A percentile compares a stretch with the other conserved stretches of the same genome.
These are phyloP conservation scores for Ageneiosus marmoratus DNA, from an alignment of 2,113 vertebrate genomes.

Conservation along the genomic window DNA sequence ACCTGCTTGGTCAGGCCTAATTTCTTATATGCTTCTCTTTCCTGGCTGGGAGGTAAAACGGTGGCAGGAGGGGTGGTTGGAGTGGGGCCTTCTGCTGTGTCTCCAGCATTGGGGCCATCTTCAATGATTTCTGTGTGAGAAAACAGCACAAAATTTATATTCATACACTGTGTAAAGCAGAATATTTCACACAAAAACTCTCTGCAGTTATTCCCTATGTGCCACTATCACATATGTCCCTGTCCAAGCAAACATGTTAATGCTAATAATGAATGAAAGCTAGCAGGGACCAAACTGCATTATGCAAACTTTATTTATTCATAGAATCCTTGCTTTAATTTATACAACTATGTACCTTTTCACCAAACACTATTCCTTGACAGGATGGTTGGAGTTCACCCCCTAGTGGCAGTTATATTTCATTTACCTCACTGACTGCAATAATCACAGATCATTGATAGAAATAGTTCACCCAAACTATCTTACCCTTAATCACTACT, in stretches of 20 bases:
- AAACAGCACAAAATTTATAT: conserved; percentile 11
- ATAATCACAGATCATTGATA: no score
- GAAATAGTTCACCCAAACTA: not conserved
- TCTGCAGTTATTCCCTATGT: not conserved
- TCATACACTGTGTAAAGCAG: not conserved
- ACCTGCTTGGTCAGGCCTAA: conserved; percentile 91
- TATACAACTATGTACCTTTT: not conserved
- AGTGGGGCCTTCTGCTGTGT: conserved; percentile 70
- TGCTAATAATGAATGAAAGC: not conserved
- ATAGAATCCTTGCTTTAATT: not conserved
- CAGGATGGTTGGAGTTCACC: not conserved
- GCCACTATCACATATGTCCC: not conserved
- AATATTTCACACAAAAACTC: not conserved
- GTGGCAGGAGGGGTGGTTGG: conserved; percentile 50
- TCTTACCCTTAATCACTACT: not conserved
- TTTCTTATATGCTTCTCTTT: conserved; percentile 83
- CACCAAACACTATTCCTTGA: not conserved
- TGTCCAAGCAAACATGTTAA: not conserved
- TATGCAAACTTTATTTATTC: not conserved
- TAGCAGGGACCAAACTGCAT: not conserved
- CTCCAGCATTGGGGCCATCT: conserved; percentile 74
- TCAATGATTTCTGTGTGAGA: conserved; percentile 81
- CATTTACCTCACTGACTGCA: no score
- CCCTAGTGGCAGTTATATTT: not conserved
- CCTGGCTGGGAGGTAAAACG: conserved; percentile 69